Conservation (phyloP, 1,140 invertebrate species). For the Drosophila sp. region DNA sequence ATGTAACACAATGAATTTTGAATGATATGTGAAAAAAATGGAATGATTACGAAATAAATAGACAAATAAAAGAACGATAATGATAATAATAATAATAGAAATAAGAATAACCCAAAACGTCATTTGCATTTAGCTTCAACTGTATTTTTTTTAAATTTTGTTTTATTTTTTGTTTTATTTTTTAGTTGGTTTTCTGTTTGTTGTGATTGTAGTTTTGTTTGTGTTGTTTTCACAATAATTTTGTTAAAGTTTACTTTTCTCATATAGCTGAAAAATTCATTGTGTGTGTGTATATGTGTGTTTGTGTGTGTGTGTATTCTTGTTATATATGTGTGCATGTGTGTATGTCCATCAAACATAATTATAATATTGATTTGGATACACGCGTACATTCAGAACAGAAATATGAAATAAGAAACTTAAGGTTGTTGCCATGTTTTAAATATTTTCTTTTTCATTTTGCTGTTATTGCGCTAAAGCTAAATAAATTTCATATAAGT, state of each 20-base stretch:
- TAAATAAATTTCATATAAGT: slow-evolving; percentile 81
- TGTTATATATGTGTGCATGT: slow-evolving; percentile 28
- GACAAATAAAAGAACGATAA: neutral
- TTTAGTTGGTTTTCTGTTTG: slow-evolving; percentile 31
- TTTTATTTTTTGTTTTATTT: slow-evolving; percentile 46
- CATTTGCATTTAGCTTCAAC: slow-evolving; percentile 40
- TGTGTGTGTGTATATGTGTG: slow-evolving; percentile 77
- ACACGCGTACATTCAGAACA: slow-evolving; percentile 40
- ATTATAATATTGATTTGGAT: slow-evolving; percentile 29
- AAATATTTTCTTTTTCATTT: slow-evolving; percentile 47
- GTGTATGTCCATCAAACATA: slow-evolving; percentile 49
- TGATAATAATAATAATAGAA: slow-evolving; percentile 27
- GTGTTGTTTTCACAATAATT: slow-evolving; percentile 42
- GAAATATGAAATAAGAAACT: slow-evolving; percentile 55
- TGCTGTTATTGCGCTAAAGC: slow-evolving; percentile 72
- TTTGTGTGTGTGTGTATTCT: slow-evolving; percentile 21
- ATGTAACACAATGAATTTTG: slow-evolving; percentile 59
- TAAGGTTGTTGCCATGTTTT: slow-evolving; percentile 78
- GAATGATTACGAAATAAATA: slow-evolving; percentile 30
- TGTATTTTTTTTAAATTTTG: slow-evolving; percentile 40
- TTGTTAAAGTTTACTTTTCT: slow-evolving; percentile 39
- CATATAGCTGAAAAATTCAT: slow-evolving; percentile 82
- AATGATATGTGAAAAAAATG: slow-evolving; percentile 55
- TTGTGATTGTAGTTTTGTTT: slow-evolving; percentile 49
- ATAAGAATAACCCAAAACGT: slow-evolving; percentile 65